Conservation (phyloP, 2,113 vertebrate species). For the Clarias batrachus region DNA sequence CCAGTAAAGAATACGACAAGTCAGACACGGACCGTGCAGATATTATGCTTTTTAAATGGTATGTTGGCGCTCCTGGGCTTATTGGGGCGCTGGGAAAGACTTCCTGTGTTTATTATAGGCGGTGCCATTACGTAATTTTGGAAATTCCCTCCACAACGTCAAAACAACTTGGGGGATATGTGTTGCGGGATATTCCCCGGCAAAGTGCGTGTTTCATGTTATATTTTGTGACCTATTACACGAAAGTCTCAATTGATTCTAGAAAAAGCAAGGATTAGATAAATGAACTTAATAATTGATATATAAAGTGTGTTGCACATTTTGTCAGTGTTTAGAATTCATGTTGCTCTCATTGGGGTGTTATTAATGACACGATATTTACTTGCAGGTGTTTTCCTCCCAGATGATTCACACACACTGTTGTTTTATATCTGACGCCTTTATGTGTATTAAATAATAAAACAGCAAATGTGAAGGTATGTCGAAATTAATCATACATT, state of each 20-base stretch:
- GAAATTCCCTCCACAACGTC: constrained; percentile 30
- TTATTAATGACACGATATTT: constrained; percentile 14
- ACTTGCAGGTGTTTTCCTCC: constrained; percentile 47
- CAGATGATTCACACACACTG: constrained; percentile 63
- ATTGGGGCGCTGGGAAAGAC: not conserved
- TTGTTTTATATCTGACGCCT: constrained; percentile 63
- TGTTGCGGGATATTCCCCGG: not conserved
- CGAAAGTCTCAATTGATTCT: not conserved
- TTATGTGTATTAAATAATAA: constrained; percentile 27
- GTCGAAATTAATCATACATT: not conserved
- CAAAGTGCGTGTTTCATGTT: not conserved
- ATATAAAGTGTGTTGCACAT: not conserved
- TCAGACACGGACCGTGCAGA: not conserved
- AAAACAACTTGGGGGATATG: not conserved
- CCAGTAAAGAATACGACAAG: not conserved
- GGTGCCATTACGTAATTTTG: constrained; percentile 38
- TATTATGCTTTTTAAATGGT: not conserved
- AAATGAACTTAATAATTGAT: not conserved
- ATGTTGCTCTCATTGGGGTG: not conserved
- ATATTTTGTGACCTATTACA: not conserved
- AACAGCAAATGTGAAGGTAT: constrained; percentile 77
- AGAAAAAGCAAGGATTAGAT: not conserved
- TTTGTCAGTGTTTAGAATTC: not conserved
- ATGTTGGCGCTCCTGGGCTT: not conserved
- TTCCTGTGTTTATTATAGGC: constrained; percentile 27